Percentiles rank a stretch among this genome's conserved stretches.
phyloP scores from a whole-genome alignment of 1,140 invertebrate genomes.

The Lepidotrigona ventralis region DNA sequence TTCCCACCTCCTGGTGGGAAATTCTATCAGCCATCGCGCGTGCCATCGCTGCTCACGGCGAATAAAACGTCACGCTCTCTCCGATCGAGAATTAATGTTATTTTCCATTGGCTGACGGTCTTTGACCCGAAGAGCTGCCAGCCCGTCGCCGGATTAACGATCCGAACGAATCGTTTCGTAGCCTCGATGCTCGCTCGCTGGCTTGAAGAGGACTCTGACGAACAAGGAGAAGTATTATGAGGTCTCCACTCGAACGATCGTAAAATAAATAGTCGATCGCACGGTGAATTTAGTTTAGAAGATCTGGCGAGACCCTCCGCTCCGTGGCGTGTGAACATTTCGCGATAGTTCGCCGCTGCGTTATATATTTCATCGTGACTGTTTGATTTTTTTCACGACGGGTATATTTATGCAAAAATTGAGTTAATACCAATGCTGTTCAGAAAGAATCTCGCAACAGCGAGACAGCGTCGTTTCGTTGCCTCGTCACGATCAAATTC shows the following conservation, averaged over 20 bases:
- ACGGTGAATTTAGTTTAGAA: background rate
- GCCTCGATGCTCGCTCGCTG: background rate
- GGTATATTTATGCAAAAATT: too few relatives aligned
- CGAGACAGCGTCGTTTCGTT: background rate
- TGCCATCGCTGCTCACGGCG: background rate
- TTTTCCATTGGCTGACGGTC: background rate
- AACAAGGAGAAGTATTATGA: constrained; percentile 14
- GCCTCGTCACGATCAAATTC: background rate
- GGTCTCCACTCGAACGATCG: background rate
- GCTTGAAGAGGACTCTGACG: background rate
- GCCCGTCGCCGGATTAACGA: background rate
- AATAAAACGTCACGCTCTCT: background rate
- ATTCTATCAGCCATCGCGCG: background rate
- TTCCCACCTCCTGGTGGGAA: background rate
- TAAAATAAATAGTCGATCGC: constrained; percentile 14
- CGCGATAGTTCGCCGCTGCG: too few relatives aligned
- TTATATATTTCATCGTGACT: too few relatives aligned
- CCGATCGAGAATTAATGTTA: background rate
- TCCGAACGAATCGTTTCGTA: background rate
- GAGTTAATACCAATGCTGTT: background rate
- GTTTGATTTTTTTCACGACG: too few relatives aligned
- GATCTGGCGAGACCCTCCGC: background rate
- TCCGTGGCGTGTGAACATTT: background rate
- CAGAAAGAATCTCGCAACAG: background rate
- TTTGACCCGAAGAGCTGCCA: background rate